These are phyloP conservation scores for Spermophilus dauricus DNA, from an alignment of 2,113 vertebrate genomes.

Conservation along the genomic window DNA sequence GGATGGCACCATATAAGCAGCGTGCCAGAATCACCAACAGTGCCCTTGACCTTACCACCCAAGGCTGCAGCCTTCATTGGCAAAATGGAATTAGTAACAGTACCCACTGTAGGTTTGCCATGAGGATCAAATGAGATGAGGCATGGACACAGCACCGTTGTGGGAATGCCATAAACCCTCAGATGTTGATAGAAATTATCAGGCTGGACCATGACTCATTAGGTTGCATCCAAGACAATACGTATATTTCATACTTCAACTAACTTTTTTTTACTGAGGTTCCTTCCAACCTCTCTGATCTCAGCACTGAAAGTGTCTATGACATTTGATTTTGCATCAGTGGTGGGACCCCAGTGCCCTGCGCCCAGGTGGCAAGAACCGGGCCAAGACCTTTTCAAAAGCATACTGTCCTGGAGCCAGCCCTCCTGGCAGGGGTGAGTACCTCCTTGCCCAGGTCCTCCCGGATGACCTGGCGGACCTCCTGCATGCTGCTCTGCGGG, in stretches of 20 bases:
- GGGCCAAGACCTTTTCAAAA: background rate
- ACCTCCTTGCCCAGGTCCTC: conserved; percentile 98
- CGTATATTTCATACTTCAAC: background rate
- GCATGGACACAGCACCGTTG: background rate
- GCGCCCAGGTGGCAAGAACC: background rate
- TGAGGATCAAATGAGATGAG: background rate
- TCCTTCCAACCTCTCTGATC: background rate
- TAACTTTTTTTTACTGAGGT: background rate
- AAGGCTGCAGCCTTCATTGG: background rate
- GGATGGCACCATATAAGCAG: fast-evolving
- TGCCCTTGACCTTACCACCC: background rate
- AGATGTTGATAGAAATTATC: background rate
- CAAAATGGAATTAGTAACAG: background rate
- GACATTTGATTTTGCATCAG: background rate
- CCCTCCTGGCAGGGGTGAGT: background rate
- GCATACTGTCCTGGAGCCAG: background rate
- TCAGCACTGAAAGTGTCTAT: background rate
- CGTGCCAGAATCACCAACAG: background rate
- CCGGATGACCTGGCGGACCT: conserved; percentile 95
- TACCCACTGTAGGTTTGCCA: background rate
- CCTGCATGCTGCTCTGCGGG: conserved; percentile 94
- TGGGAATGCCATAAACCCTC: background rate
- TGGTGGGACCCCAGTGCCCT: background rate
- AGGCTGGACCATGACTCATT: background rate
- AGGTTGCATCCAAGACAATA: background rate